Evolutionary conservation across 2,113 vertebrate species (phyloP).

Genomic region (Colossoma macropomum): DNA sequence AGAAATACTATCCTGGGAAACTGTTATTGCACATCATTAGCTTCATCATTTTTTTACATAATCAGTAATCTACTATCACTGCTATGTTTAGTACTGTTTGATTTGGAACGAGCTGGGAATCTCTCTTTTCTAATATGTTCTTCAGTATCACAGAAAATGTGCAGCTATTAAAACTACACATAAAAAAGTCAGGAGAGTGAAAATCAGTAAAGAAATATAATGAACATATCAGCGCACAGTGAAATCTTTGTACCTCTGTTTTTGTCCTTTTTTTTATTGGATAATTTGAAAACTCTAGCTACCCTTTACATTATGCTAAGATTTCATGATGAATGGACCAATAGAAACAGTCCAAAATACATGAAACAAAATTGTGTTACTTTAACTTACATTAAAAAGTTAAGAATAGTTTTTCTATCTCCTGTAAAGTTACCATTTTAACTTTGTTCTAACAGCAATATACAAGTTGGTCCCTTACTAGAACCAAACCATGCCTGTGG

Average conservation of each 20-base stretch:
- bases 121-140: not conserved
- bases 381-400: no score
- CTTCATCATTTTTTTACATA: not conserved
- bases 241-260: no score
- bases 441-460: no score
- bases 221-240: not conserved
- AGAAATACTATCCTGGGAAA: constrained; percentile 3
- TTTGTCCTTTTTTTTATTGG: no score
- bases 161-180: not conserved
- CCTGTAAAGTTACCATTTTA: no score
- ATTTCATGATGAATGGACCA: no score
- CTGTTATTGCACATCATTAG: not conserved
- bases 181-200: not conserved
- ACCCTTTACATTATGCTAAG: no score
- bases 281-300: no score
- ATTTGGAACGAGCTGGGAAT: not conserved
- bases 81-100: constrained; percentile 1
- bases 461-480: no score
- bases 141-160: not conserved
- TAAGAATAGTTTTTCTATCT: no score
- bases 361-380: no score
- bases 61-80: not conserved
- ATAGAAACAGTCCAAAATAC: no score
- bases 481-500: not conserved
- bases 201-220: not conserved